Evolutionary conservation across 2,888 invertebrate genomes (phyloP).

Genomic region (Parnassius smintheus): DNA sequence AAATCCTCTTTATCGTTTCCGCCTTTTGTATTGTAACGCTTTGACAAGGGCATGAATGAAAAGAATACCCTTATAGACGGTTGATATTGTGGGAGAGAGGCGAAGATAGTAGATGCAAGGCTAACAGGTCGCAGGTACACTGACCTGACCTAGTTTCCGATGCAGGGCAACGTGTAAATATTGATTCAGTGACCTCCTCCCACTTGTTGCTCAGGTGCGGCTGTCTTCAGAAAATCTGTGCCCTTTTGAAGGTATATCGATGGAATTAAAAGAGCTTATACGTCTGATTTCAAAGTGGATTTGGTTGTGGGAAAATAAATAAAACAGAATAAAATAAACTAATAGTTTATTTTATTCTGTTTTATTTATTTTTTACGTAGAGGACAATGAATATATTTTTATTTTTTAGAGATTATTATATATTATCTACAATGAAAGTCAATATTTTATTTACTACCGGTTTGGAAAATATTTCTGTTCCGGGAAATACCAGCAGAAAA

Average conservation of each 20-base stretch:
- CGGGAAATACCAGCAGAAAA: too few relatives aligned
- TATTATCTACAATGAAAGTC: too few relatives aligned
- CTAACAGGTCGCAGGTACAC: constrained; percentile 72
- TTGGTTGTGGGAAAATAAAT: not conserved
- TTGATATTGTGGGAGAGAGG: constrained; percentile 42
- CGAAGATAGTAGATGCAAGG: constrained; percentile 63
- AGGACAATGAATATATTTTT: too few relatives aligned
- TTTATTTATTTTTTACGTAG: too few relatives aligned
- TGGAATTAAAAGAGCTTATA: not conserved
- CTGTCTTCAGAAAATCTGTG: constrained; percentile 36
- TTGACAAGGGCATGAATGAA: constrained; percentile 63
- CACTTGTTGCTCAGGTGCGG: constrained; percentile 66
- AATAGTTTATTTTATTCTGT: not conserved
- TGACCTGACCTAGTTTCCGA: constrained; percentile 74
- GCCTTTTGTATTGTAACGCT: constrained; percentile 70
- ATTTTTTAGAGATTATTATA: too few relatives aligned
- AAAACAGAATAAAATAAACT: too few relatives aligned
- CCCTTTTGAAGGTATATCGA: constrained; percentile 8
- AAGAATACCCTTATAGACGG: constrained; percentile 42
- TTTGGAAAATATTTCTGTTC: too few relatives aligned
- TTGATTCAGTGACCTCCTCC: constrained; percentile 68
- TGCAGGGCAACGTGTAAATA: constrained; percentile 73
- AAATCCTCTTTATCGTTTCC: constrained; percentile 53
- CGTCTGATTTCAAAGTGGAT: not conserved
- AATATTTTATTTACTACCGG: too few relatives aligned